phyloP scores from a whole-genome alignment of 2,797 vertebrate species.

The Ptychadena robeensis region DNA sequence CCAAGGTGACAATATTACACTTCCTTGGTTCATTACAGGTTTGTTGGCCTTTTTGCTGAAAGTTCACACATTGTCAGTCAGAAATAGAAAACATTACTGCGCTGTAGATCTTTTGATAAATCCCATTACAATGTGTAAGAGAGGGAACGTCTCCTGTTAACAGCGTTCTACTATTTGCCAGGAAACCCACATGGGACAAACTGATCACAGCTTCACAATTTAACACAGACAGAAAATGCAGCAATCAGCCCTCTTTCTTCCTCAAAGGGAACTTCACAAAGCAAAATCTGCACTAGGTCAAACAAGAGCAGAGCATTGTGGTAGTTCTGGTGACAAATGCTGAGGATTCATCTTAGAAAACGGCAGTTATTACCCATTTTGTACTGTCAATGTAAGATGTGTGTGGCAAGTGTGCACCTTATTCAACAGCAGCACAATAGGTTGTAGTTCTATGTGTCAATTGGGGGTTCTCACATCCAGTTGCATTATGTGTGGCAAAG shows the following conservation, averaged over 20 bases:
- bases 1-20: not conserved
- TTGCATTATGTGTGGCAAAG: too few relatives aligned
- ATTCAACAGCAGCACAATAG: too few relatives aligned
- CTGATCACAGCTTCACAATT: slow-evolving; percentile 43
- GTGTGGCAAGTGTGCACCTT: too few relatives aligned
- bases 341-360: not conserved
- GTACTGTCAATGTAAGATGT: too few relatives aligned
- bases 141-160: slow-evolving; percentile 42
- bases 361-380: too few relatives aligned
- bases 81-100: slow-evolving; percentile 1
- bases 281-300: slow-evolving; percentile 1
- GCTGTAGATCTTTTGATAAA: slow-evolving; percentile 43
- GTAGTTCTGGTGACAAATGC: not conserved
- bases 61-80: slow-evolving; percentile 35
- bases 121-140: slow-evolving; percentile 46
- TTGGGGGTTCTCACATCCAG: too few relatives aligned
- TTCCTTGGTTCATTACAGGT: not conserved
- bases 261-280: not conserved
- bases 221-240: slow-evolving; percentile 18
- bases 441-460: too few relatives aligned
- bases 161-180: slow-evolving; percentile 40
- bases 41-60: not conserved
- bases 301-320: not conserved
- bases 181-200: slow-evolving; percentile 26
- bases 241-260: not conserved